These are phyloP conservation scores for Cebidichthys violaceus DNA, from an alignment of 2,113 vertebrate species.

Conservation along the genomic window DNA sequence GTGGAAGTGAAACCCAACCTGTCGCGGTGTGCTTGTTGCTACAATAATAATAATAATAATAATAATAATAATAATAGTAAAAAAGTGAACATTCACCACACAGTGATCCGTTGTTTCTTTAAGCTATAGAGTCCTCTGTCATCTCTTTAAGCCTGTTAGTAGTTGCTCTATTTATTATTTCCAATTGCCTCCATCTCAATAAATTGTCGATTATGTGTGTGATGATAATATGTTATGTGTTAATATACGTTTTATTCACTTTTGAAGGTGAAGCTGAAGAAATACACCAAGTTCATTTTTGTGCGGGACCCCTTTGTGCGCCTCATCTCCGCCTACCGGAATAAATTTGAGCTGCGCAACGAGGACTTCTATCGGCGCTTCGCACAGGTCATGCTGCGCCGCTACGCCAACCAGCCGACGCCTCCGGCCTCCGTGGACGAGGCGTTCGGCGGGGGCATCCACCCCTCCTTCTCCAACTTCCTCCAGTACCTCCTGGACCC, in stretches of 20 bases:
- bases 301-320: slow-evolving; percentile 96
- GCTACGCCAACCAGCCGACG: slow-evolving; percentile 88
- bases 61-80: no score
- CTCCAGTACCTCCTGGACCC: slow-evolving; percentile 96
- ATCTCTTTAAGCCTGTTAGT: neutral
- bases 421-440: slow-evolving; percentile 88
- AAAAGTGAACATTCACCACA: no score
- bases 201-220: neutral
- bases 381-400: slow-evolving; percentile 90
- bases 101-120: no score
- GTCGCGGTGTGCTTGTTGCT: neutral
- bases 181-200: neutral
- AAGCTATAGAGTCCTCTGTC: no score
- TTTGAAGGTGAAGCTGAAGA: slow-evolving; percentile 94
- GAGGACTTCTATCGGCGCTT: slow-evolving; percentile 94
- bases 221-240: neutral
- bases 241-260: neutral
- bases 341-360: slow-evolving; percentile 94
- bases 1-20: neutral
- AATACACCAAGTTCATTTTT: slow-evolving; percentile 98
- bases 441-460: slow-evolving; percentile 88
- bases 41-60: no score
- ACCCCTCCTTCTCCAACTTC: slow-evolving; percentile 92
- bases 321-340: slow-evolving; percentile 96
- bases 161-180: neutral